Base-by-base conservation (phyloP, 2,797 vertebrate genomes). In the Melanotaenia nigrans region DNA sequence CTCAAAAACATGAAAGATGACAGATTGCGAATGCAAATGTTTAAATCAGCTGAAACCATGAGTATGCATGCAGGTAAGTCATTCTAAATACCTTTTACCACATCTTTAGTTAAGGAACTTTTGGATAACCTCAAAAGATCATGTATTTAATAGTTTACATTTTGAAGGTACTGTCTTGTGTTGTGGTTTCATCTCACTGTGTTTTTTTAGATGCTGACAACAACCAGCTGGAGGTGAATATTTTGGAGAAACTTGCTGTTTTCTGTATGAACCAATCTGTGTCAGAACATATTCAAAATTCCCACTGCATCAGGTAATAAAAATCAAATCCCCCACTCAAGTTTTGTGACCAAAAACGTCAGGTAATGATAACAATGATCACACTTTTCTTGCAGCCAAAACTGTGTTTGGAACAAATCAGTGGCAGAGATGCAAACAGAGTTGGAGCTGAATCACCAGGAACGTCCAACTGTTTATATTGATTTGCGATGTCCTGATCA, bases 171-270 rank as follows among this genome's bases (percentile, higher is more conserved):
- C 3, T 24, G 13, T 53, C 24, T 3, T 10, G n/a, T 49, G 20
- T 11, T 22, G 51, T 54, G 24, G 22, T 25, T 54, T 78, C 18
- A 64, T 68, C 12, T 1, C 22, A 32, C 5, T 51, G 3, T 70
- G 51, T 82, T 40, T 33, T 77, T 77, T 25, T 59, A 95, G 95
- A 71, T 65, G 63, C 30, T 6, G 67, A 59, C 1, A 69, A 32
- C 20, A 73, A 35, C 3, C 81, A 53, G 0, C 53, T 84, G 12
- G 84, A 94, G 47, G 77, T 60, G 0, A 47, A 57, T 49, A 84
- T 95, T 55, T 92, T 95, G 94, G 81, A 89, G 49, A 90, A 51
- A 77, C 85, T 95, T 9, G 54, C 67, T 66, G 77, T 91, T 72
- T 76, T 95, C 64, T 93, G 87, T 85, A 72, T 84, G 61, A 78